Evolutionary conservation across 2,888 invertebrate species (phyloP).

Genomic region (Drosophila cognata): DNA sequence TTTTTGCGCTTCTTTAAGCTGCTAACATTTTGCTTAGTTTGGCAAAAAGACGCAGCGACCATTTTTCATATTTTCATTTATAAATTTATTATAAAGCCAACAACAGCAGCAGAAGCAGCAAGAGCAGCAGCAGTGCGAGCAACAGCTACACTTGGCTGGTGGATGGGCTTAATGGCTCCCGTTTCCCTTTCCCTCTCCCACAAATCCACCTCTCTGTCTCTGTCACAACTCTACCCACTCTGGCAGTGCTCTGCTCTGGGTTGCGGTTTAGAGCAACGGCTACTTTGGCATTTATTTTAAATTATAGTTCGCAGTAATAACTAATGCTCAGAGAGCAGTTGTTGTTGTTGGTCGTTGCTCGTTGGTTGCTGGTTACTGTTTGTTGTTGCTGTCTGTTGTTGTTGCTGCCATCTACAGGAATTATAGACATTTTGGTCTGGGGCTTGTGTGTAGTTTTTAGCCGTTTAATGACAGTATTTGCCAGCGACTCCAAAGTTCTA

Average conservation of each 20-base stretch:
- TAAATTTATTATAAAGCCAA: constrained; percentile 80
- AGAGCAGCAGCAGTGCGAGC: constrained; percentile 18
- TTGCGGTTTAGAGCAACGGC: constrained; percentile 74
- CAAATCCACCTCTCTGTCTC: background rate
- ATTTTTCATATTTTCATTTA: constrained; percentile 82
- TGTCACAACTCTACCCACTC: constrained; percentile 36
- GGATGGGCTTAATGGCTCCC: constrained; percentile 72
- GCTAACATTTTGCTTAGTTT: constrained; percentile 69
- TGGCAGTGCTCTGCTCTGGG: constrained; percentile 54
- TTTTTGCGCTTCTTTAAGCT: constrained; percentile 46
- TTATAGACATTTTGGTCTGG: constrained; percentile 63
- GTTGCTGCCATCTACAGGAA: constrained; percentile 64
- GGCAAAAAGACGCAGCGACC: constrained; percentile 79
- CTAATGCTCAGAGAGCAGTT: constrained; percentile 66
- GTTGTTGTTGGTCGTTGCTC: constrained; percentile 24
- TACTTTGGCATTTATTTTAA: constrained; percentile 80
- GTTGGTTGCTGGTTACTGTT: constrained; percentile 25
- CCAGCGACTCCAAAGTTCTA: constrained; percentile 43
- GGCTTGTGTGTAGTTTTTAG: constrained; percentile 55
- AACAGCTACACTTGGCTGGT: constrained; percentile 30
- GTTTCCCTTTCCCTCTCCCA: constrained; percentile 10
- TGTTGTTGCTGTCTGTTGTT: constrained; percentile 29
- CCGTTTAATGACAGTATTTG: constrained; percentile 57
- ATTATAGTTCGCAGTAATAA: constrained; percentile 77
- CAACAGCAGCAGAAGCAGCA: constrained; percentile 34